These are phyloP conservation scores for Scelioninae gen. 2 DNA, from an alignment of 2,888 invertebrate species.

Conservation along the genomic window DNA sequence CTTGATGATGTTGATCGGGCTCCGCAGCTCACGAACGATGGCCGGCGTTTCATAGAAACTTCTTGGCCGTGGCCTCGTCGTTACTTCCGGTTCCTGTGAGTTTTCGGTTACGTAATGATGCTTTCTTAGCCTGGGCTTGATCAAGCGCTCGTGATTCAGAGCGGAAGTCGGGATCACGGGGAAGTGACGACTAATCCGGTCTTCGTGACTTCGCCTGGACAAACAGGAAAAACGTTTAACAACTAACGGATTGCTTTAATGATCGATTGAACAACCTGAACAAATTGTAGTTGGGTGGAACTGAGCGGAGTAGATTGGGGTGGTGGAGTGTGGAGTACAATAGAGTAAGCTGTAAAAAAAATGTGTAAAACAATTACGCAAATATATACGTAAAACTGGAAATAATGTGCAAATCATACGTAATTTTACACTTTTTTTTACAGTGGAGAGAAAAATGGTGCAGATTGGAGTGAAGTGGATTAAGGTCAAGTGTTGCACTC, in stretches of 20 bases:
- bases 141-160: conserved; percentile 62
- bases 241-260: not conserved
- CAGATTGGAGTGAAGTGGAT: no score
- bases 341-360: no score
- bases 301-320: no score
- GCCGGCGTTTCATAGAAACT: conserved; percentile 73
- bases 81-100: conserved; percentile 67
- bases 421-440: no score
- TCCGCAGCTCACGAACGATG: conserved; percentile 70
- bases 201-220: conserved; percentile 67
- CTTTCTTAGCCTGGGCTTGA: conserved; percentile 67
- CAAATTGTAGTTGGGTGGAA: no score
- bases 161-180: conserved; percentile 62
- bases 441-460: no score
- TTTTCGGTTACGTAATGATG: conserved; percentile 70
- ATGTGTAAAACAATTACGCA: no score
- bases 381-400: no score
- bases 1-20: conserved; percentile 68
- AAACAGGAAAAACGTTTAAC: conserved; percentile 56
- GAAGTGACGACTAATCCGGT: conserved; percentile 66
- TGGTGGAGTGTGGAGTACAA: no score
- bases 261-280: no score
- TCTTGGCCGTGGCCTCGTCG: conserved; percentile 70
- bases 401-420: no score
- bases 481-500: no score